Conservation (phyloP, 2,113 vertebrate species). For the Polypterus senegalus region DNA sequence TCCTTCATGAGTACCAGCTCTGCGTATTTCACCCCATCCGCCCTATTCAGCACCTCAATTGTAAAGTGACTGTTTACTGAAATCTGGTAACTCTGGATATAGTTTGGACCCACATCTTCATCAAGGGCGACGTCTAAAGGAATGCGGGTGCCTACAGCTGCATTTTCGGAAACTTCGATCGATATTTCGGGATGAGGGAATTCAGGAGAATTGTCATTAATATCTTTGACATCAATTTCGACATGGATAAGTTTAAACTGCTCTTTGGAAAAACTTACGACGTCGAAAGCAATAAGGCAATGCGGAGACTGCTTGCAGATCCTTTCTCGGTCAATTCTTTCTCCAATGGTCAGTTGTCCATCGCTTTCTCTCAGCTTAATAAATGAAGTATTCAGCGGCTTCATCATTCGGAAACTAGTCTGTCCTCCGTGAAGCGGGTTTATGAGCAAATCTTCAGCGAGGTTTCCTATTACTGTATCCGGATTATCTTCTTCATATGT, state of each 20-base stretch:
- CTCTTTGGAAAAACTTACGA: conserved; percentile 80
- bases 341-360: conserved; percentile 74
- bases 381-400: conserved; percentile 82
- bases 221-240: conserved; percentile 83
- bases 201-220: conserved; percentile 84
- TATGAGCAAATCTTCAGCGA: conserved; percentile 81
- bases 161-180: conserved; percentile 80
- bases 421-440: conserved; percentile 58
- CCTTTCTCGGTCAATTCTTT: conserved; percentile 78
- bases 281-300: conserved; percentile 83
- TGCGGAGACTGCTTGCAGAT: conserved; percentile 68
- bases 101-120: conserved; percentile 78
- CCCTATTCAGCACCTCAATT: conserved; percentile 75
- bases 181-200: conserved; percentile 64
- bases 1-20: conserved; percentile 83
- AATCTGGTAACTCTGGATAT: conserved; percentile 80
- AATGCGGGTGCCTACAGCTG: conserved; percentile 67
- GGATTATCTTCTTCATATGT: conserved; percentile 77
- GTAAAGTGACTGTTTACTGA: conserved; percentile 82
- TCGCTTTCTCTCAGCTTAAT: conserved; percentile 77
- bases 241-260: conserved; percentile 85
- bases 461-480: conserved; percentile 80
- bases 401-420: conserved; percentile 84
- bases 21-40: conserved; percentile 81
- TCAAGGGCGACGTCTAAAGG: conserved; percentile 76